Evolutionary conservation across 1,140 invertebrate genomes (phyloP).

Genomic region (Scylla paramamosain): DNA sequence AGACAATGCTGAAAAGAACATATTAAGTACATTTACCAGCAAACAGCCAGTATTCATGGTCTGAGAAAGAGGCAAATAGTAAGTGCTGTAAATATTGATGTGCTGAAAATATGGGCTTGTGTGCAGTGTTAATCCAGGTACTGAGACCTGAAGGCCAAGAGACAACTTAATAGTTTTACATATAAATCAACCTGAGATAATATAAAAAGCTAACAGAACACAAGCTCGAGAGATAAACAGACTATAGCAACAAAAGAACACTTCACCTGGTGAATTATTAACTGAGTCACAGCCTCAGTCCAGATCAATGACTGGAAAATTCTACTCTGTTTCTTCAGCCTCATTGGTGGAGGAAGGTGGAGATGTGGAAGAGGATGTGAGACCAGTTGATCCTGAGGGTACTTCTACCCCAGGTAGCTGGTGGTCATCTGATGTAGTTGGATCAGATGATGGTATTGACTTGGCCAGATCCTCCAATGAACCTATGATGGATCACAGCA

Average conservation of each 20-base stretch:
- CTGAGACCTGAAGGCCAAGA: not conserved
- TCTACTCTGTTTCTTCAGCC: slow-evolving; percentile 42
- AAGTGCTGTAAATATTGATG: not conserved
- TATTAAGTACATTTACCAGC: not conserved
- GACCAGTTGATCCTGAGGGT: not conserved
- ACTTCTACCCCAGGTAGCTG: not conserved
- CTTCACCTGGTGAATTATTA: not conserved
- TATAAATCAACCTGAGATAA: not conserved
- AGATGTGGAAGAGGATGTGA: not conserved
- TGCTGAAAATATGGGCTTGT: not conserved
- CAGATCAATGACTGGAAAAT: not conserved
- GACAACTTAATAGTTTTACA: not conserved
- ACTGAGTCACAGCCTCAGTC: slow-evolving; percentile 28
- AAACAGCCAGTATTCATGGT: not conserved
- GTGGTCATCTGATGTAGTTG: slow-evolving; percentile 58
- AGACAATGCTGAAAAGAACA: not conserved
- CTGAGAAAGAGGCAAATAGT: not conserved
- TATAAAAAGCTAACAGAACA: not conserved
- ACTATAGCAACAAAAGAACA: slow-evolving; percentile 32
- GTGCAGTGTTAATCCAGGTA: not conserved
- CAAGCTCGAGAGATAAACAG: not conserved
- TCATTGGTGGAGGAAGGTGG: slow-evolving; percentile 26
- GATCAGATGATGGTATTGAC: slow-evolving; percentile 60
- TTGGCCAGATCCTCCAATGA: slow-evolving; percentile 67
- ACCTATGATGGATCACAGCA: slow-evolving; percentile 59